Evolutionary conservation across 2,797 vertebrate genomes (phyloP).

Genomic region (Phrynocephalus guinanensis): DNA sequence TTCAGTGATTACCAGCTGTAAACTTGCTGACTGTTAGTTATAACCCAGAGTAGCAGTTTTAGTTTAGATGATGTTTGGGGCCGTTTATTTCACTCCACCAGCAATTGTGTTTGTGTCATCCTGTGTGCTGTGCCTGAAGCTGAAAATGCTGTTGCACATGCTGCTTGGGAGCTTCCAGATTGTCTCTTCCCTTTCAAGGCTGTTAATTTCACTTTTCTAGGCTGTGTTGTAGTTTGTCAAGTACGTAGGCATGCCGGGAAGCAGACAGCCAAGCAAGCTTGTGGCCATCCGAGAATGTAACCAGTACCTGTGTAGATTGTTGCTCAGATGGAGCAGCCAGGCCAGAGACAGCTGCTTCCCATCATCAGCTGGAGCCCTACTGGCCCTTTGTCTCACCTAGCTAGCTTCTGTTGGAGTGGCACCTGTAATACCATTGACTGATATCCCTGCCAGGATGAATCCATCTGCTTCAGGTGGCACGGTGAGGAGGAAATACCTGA

Average conservation of each 20-base stretch:
- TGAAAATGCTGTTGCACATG: slow-evolving; percentile 32
- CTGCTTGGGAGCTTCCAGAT: no score
- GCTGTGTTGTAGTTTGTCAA: not conserved
- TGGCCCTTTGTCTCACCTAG: not conserved
- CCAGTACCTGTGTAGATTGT: not conserved
- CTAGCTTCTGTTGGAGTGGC: not conserved
- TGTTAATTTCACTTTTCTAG: not conserved
- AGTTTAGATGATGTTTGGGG: slow-evolving; percentile 52
- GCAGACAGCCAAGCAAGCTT: not conserved
- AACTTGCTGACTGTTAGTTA: slow-evolving; percentile 39
- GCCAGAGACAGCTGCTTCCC: not conserved
- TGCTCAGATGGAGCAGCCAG: not conserved
- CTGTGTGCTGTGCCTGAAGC: slow-evolving; percentile 35
- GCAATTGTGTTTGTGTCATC: slow-evolving; percentile 7
- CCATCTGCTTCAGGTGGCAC: not conserved
- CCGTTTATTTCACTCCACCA: slow-evolving; percentile 41
- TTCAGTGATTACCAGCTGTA: slow-evolving; percentile 52
- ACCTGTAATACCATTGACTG: not conserved
- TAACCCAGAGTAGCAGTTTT: slow-evolving; percentile 49
- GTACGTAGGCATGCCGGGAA: not conserved
- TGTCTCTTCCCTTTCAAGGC: slow-evolving; percentile 33
- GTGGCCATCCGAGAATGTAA: not conserved
- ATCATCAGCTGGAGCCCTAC: not conserved
- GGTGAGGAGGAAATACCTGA: not conserved
- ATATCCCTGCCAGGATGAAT: not conserved